A percentile compares a stretch with the other conserved stretches of the same genome.
Evolutionary conservation across 2,113 vertebrate genomes (phyloP).

Genomic region (Pterocles burchelli): DNA sequence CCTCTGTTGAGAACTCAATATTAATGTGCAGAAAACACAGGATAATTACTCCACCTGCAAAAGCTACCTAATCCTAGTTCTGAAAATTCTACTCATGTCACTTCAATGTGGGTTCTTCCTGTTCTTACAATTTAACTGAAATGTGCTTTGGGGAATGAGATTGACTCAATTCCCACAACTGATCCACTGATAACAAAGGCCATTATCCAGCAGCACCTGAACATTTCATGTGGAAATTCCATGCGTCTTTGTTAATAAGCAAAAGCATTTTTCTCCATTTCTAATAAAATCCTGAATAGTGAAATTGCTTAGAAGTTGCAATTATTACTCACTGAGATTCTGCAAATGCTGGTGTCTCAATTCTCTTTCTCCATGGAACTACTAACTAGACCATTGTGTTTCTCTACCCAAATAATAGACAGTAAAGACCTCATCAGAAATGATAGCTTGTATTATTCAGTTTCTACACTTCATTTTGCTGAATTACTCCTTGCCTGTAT

Average conservation of each 20-base stretch:
- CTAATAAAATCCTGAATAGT: background rate
- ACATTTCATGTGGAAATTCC: background rate
- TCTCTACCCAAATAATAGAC: background rate
- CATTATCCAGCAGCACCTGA: background rate
- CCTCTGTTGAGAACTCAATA: background rate
- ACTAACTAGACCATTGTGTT: background rate
- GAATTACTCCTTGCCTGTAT: conserved; percentile 13
- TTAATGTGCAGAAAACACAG: background rate
- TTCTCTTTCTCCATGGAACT: background rate
- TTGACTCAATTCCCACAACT: background rate
- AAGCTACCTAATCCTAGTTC: background rate
- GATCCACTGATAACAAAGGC: background rate
- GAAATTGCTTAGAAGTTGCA: background rate
- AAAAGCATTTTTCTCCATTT: background rate
- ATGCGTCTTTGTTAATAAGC: background rate
- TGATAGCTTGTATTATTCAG: background rate
- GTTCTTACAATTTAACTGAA: background rate
- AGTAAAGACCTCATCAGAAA: background rate
- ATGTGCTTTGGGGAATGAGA: background rate
- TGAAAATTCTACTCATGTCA: background rate
- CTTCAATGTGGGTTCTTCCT: background rate
- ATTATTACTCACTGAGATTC: background rate
- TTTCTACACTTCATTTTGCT: conserved; percentile 13
- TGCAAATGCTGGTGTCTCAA: background rate
- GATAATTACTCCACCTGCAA: background rate